Base-by-base conservation (phyloP, 2,888 invertebrate genomes). In the Heliothis peltigera region DNA sequence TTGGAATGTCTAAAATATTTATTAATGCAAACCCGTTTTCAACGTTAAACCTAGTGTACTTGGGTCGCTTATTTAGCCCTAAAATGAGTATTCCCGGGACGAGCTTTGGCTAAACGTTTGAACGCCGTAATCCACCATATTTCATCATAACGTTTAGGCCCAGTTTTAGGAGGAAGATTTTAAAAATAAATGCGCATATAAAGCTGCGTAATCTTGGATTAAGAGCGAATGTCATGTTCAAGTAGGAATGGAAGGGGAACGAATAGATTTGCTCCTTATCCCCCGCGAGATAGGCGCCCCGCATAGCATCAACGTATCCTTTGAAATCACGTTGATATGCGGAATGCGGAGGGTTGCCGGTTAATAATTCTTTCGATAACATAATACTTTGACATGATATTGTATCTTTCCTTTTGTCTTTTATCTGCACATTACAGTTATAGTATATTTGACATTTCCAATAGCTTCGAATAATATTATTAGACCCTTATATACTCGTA, bases 281-380 rank as follows among this genome's bases (percentile, higher is more conserved):
- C 70, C 22, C 12, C 35, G 22, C 17, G 46, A 51, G 64, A 74
- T 60, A 78, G 75, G 64, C 79, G 52, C 58, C 49, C 68, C 69
- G 55, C 58, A 61, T 61, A 55, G 58, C 44, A 68, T 55, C 47
- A 51, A 48, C 52, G 52, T 46, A 67, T 57, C 68, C 63, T 75
- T 79, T 70, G 76, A 63, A 75, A 79, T 69, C 59, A 62, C 62
- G 48, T 54, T 65, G 75, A 65, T 75, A 70, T 79, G 60, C 60
- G 25, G 28, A 57, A 55, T 65, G 70, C 62, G 76, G 55, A 75
- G 62, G 49, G 35, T 47, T 35, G 44, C 19, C 21, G 43, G 52
- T 61, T 64, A 51, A 79, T 75, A 69, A 78, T 62, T 70, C 70
- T 54, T 70, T 64, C 46, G 49, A 46, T 62, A 57, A 56, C 47